Conservation (phyloP, 2,113 vertebrate species). For the Hepsetus odoe region DNA sequence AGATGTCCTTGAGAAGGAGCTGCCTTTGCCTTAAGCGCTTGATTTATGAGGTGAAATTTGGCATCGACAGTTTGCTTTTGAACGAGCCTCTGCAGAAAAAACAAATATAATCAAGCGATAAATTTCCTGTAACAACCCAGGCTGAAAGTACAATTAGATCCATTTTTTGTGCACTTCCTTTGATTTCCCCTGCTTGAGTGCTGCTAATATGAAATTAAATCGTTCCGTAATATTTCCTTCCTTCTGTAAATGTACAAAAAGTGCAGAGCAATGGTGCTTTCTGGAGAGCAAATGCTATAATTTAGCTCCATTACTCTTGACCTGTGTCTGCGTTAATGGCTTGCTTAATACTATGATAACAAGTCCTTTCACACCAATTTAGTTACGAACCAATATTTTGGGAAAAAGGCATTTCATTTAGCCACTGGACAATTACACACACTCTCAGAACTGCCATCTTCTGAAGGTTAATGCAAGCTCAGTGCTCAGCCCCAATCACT, state of each 20-base stretch:
- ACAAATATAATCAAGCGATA: constrained; percentile 1
- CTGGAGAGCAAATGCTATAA: background rate
- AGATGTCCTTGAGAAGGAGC: constrained; percentile 38
- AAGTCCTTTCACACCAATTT: background rate
- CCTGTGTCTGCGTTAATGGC: background rate
- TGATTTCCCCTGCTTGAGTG: background rate
- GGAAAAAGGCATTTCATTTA: constrained; percentile 1
- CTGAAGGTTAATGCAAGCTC: background rate
- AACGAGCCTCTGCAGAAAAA: background rate
- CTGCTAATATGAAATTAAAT: background rate
- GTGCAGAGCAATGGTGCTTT: background rate
- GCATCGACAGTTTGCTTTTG: constrained; percentile 19
- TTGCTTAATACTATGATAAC: background rate
- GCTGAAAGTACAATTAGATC: background rate
- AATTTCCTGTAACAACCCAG: background rate
- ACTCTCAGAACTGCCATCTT: background rate
- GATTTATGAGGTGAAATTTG: constrained; percentile 48
- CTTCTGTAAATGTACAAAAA: background rate
- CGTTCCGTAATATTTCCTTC: background rate
- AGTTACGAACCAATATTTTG: background rate
- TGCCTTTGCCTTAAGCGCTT: constrained; percentile 36
- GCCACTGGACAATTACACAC: background rate
- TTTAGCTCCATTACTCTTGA: constrained; percentile 10
- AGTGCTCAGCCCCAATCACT: background rate
- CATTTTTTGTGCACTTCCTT: background rate